A percentile compares a stretch with the other conserved stretches of the same genome.
phyloP scores from a whole-genome alignment of 2,888 invertebrate species.

The Argynnis bischoffii region DNA sequence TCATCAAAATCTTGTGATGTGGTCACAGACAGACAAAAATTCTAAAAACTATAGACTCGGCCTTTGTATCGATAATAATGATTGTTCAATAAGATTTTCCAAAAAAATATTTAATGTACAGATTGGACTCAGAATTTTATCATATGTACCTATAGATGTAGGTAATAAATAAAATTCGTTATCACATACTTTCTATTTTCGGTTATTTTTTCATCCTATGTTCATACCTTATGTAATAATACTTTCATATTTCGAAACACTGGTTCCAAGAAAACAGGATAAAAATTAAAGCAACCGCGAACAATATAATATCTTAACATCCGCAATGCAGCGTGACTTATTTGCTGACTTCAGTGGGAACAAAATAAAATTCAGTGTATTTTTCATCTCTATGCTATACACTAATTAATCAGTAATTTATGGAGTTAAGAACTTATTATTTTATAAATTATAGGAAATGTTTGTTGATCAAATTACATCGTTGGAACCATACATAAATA shows the following conservation, averaged over 20 bases:
- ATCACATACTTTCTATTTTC: no score
- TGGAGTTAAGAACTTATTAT: background rate
- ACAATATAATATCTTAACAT: constrained; percentile 21
- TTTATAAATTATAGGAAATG: no score
- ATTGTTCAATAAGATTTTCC: no score
- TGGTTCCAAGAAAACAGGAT: constrained; percentile 12
- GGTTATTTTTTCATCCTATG: no score
- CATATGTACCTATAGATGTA: background rate
- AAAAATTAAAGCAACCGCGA: constrained; percentile 15
- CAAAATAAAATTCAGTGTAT: constrained; percentile 2
- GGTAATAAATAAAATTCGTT: background rate
- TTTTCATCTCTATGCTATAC: constrained; percentile 6
- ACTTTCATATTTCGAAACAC: constrained; percentile 1
- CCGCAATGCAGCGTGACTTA: constrained; percentile 24
- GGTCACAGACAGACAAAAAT: no score
- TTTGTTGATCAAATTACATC: no score
- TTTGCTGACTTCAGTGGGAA: constrained; percentile 14
- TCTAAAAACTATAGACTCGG: no score
- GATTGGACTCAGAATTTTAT: background rate
- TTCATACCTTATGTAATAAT: background rate
- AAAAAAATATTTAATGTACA: no score
- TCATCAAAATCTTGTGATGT: no score
- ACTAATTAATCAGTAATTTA: background rate
- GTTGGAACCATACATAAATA: no score
- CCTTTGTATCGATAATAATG: no score